These are phyloP conservation scores for Tympanuchus pallidicinctus DNA, from an alignment of 2,113 vertebrate genomes.

Conservation along the genomic window DNA sequence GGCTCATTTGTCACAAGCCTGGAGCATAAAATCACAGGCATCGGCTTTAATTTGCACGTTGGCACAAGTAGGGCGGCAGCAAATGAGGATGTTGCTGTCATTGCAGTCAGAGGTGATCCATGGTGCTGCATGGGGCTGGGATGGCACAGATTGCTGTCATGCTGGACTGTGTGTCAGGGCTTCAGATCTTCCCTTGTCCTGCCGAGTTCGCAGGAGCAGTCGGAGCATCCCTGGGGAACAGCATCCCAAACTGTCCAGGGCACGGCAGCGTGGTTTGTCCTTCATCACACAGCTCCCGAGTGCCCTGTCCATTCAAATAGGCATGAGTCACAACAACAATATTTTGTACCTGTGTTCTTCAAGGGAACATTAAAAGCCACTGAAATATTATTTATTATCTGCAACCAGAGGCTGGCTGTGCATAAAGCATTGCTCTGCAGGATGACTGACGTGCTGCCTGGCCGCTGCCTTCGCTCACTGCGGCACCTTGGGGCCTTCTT, in stretches of 20 bases:
- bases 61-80: background rate
- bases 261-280: background rate
- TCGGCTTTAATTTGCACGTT: background rate
- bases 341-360: background rate
- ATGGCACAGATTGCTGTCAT: accelerated
- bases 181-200: accelerated
- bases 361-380: background rate
- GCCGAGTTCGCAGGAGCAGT: background rate
- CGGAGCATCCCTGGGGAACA: background rate
- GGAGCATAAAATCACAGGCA: background rate
- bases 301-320: background rate
- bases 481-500: background rate
- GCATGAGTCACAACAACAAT: background rate
- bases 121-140: accelerated
- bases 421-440: background rate
- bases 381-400: conserved; percentile 18
- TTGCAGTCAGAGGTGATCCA: background rate
- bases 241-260: background rate
- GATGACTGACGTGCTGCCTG: background rate
- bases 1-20: background rate
- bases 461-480: background rate
- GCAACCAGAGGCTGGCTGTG: background rate
- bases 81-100: background rate
- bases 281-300: background rate
- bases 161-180: accelerated